Conservation (phyloP, 2,888 invertebrate genomes). For the Idaea straminata region DNA sequence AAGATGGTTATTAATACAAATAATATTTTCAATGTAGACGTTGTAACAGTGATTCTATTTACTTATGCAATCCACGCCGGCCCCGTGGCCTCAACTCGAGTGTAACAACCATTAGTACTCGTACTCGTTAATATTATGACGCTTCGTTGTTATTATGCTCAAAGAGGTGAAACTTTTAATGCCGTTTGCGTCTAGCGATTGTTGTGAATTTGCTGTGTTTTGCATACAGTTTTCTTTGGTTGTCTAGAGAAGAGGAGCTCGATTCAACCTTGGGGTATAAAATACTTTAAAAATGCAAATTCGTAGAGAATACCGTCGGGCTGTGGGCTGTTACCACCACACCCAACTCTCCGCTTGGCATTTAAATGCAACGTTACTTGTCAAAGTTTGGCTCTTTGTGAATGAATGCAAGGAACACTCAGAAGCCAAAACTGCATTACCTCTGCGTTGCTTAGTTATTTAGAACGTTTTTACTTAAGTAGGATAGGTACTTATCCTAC, state of each 20-base stretch:
- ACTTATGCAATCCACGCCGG: constrained; percentile 40
- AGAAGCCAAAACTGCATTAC: constrained; percentile 6
- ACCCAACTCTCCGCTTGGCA: constrained; percentile 41
- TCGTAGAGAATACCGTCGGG: constrained; percentile 36
- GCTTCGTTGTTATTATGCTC: constrained; percentile 34
- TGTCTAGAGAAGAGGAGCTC: constrained; percentile 30
- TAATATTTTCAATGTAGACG: constrained; percentile 41
- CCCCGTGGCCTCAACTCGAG: constrained; percentile 20
- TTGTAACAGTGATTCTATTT: constrained; percentile 23
- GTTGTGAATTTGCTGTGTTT: constrained; percentile 34
- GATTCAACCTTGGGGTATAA: constrained; percentile 43
- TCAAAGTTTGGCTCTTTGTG: constrained; percentile 62
- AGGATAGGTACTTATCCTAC: too few species aligned
- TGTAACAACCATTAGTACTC: constrained; percentile 23
- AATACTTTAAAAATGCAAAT: constrained; percentile 66
- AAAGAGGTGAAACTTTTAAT: constrained; percentile 37
- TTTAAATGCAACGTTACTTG: constrained; percentile 70
- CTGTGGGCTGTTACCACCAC: constrained; percentile 33
- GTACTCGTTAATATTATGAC: constrained; percentile 38
- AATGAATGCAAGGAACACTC: constrained; percentile 53
- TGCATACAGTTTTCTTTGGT: constrained; percentile 28
- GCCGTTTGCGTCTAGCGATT: constrained; percentile 33
- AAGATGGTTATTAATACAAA: constrained; percentile 61
- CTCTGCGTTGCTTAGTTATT: too few species aligned
- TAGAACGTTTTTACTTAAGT: too few species aligned